These are phyloP conservation scores for Yponomeuta evonymella DNA, from an alignment of 2,888 invertebrate species.

Conservation along the genomic window DNA sequence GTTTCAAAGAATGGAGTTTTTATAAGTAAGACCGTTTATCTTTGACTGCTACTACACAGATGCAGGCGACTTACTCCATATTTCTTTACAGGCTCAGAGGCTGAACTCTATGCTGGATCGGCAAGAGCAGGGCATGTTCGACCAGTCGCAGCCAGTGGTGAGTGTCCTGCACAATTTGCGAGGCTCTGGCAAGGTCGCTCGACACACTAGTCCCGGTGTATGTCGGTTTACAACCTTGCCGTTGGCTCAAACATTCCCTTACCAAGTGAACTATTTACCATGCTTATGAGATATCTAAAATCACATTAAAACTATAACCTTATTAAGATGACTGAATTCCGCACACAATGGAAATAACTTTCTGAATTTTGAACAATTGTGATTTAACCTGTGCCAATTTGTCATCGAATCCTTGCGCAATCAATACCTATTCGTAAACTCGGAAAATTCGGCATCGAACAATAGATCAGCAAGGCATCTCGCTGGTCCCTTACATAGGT, in stretches of 20 bases:
- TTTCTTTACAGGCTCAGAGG: slow-evolving; percentile 70
- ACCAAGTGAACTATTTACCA: not conserved
- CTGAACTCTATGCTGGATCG: slow-evolving; percentile 81
- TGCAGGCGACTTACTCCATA: not conserved
- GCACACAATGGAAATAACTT: not conserved
- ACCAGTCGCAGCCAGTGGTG: slow-evolving; percentile 64
- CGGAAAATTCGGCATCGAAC: not conserved
- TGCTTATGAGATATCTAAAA: not conserved
- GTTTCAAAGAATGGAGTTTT: too few species aligned
- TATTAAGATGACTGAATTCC: not conserved
- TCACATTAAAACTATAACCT: slow-evolving; percentile 15
- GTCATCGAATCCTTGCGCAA: not conserved
- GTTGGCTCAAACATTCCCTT: not conserved
- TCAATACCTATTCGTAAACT: slow-evolving; percentile 11
- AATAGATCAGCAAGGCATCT: too few species aligned
- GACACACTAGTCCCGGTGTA: not conserved
- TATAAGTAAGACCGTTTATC: too few species aligned
- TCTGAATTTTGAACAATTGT: too few species aligned
- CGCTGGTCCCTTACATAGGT: too few species aligned
- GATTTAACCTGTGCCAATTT: not conserved
- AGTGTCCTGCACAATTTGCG: slow-evolving; percentile 34
- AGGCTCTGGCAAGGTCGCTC: slow-evolving; percentile 7
- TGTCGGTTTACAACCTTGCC: not conserved
- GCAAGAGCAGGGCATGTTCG: slow-evolving; percentile 79
- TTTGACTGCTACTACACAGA: not conserved